Conservation (phyloP, 2,888 invertebrate species). For the Pecten maximus region DNA sequence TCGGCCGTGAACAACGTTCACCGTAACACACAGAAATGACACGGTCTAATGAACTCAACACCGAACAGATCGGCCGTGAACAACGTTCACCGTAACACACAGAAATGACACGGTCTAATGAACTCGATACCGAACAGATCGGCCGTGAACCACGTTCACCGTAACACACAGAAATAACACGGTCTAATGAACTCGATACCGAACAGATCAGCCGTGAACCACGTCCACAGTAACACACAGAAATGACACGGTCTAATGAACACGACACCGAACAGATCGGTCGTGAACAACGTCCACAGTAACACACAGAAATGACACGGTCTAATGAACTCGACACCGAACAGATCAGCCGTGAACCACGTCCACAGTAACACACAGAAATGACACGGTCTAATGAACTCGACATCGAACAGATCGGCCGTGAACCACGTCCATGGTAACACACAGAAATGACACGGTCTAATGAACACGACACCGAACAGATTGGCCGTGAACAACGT, state of each 20-base stretch:
- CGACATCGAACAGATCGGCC: no score
- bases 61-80: neutral
- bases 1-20: neutral
- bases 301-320: neutral
- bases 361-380: neutral
- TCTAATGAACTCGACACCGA: neutral
- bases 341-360: conserved; percentile 27
- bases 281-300: neutral
- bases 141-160: no score
- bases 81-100: neutral
- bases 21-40: neutral
- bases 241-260: no score
- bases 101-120: no score
- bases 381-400: no score
- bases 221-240: no score
- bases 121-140: no score
- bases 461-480: neutral
- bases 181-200: no score
- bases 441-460: neutral
- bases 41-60: neutral
- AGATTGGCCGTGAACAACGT: neutral
- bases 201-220: no score
- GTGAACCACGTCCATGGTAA: neutral
- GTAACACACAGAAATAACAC: no score
- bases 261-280: no score